Evolutionary conservation across 1,140 invertebrate species (phyloP).

Genomic region (Drosophila ercepeae): DNA sequence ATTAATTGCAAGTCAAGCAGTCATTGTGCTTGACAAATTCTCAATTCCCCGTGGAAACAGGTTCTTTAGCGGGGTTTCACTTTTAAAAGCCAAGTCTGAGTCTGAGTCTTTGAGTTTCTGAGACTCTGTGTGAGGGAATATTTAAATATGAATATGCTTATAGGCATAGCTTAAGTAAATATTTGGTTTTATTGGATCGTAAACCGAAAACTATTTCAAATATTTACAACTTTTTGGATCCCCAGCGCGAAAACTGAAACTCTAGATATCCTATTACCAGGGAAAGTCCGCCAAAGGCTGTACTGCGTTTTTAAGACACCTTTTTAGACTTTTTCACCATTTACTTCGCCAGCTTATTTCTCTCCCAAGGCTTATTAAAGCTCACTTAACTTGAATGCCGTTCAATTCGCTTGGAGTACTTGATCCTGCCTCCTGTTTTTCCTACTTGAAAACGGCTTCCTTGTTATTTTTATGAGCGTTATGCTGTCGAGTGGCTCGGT

Average conservation of each 20-base stretch:
- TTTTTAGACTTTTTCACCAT: constrained; percentile 15
- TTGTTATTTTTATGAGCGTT: constrained; percentile 32
- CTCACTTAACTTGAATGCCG: constrained; percentile 48
- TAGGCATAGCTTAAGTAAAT: too few relatives aligned
- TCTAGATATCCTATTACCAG: not conserved
- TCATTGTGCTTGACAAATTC: constrained; percentile 32
- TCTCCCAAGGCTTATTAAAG: constrained; percentile 60
- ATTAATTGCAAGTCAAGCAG: constrained; percentile 61
- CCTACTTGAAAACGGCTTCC: constrained; percentile 34
- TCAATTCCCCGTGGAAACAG: constrained; percentile 24
- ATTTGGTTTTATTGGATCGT: not conserved
- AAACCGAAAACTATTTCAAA: not conserved
- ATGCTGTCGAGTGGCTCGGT: constrained; percentile 11
- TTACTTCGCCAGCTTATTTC: constrained; percentile 21
- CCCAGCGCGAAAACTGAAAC: too few relatives aligned
- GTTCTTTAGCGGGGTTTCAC: constrained; percentile 13
- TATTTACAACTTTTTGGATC: not conserved
- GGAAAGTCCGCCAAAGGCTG: constrained; percentile 8
- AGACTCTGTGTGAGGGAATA: too few relatives aligned
- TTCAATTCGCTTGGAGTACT: constrained; percentile 36
- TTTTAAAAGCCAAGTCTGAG: not conserved
- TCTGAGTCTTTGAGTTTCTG: too few relatives aligned
- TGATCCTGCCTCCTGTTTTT: constrained; percentile 36
- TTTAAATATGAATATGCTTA: too few relatives aligned
- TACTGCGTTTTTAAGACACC: constrained; percentile 18